A percentile compares a stretch with the other conserved stretches of the same genome.
Evolutionary conservation across 2,888 invertebrate genomes (phyloP).

Genomic region (Ptilodon capucinus): DNA sequence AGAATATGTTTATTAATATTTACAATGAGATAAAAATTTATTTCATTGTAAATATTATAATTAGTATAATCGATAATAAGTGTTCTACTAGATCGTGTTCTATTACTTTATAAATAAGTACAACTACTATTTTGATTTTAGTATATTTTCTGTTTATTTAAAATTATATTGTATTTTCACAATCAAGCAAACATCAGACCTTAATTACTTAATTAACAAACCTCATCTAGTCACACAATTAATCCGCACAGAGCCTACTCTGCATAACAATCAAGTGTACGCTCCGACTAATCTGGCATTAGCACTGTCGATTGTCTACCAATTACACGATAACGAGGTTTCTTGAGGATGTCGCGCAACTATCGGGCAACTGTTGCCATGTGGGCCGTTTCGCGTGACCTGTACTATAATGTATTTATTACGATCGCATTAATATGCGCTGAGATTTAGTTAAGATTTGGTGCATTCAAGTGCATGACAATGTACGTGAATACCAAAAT

Average conservation of each 20-base stretch:
- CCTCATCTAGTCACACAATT: slow-evolving; percentile 5
- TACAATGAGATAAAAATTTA: too few species aligned
- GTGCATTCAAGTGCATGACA: slow-evolving; percentile 9
- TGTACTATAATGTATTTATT: neutral
- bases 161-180: too few species aligned
- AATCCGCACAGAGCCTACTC: slow-evolving; percentile 9
- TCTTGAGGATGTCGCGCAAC: slow-evolving; percentile 17
- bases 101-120: too few species aligned
- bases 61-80: too few species aligned
- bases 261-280: slow-evolving; percentile 20
- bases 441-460: slow-evolving; percentile 10
- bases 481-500: too few species aligned
- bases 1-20: too few species aligned
- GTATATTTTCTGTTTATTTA: too few species aligned
- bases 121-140: too few species aligned
- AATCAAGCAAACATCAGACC: neutral
- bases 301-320: slow-evolving; percentile 31
- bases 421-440: slow-evolving; percentile 4
- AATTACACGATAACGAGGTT: slow-evolving; percentile 34
- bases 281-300: slow-evolving; percentile 28
- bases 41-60: too few species aligned
- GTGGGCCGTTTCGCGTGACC: neutral
- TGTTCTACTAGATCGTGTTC: too few species aligned
- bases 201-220: neutral
- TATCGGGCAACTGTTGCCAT: slow-evolving; percentile 15